Base-by-base conservation (phyloP, 2,888 invertebrate genomes). In the Xiphydria camelus region DNA sequence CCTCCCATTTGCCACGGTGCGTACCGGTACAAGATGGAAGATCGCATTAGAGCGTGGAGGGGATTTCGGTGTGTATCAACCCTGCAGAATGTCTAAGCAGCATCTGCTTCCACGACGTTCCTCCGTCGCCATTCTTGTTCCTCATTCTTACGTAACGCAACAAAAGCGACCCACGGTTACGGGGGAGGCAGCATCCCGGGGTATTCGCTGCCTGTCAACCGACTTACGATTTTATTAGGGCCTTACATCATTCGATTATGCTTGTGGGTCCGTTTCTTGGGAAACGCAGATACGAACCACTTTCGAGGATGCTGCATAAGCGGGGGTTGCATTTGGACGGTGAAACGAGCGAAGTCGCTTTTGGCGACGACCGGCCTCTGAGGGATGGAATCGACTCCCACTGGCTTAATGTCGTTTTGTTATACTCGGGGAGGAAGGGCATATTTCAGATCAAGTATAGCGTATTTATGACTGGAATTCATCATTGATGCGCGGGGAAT, bases 171-270 rank as follows among this genome's bases (percentile, higher is more conserved):
- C 59, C 53, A 56, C 59, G 51, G 52, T 55, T 62, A 66, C 66
- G 66, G 68, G 71, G 72, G 68, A 70, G 71, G 68, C 58, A 61
- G 54, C 59, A 61, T 60, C 54, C 56, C 39, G 50, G 56, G 35
- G 53, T 57, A 61, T 63, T 63, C 57, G 59, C 58, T 60, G 62
- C 64, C 68, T 66, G 68, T 66, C 68, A 66, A 59, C 61, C 70
- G 65, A 69, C 66, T 68, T 70, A 74, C 70, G 67, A 72, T 74
- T 74, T 74, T 74, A 74, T 74, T 74, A 73, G 67, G 64, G 62
- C 66, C 68, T 69, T 66, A 51, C 68, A 60, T 73, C 70, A 70
- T 66, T 70, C 70, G 70, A 72, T 73, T 72, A 67, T 65, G 55
- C 56, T 61, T 46, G 47, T 41, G 37, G 32, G 38, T 34, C 29